Base-by-base conservation (phyloP, 2,888 invertebrate species). In the Cantharis rustica region DNA sequence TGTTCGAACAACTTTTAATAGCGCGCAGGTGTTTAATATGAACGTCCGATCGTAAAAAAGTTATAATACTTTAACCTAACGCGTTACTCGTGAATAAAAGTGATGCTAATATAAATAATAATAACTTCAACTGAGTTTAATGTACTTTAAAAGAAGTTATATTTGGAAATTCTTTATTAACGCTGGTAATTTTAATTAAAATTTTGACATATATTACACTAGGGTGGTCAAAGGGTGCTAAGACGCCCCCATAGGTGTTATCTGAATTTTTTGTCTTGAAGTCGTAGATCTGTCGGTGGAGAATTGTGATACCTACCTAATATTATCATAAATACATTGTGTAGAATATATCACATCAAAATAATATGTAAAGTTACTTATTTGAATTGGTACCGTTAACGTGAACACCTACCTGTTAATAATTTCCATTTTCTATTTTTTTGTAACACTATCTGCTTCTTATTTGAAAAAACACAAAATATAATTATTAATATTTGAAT, bases 31-130 rank as follows among this genome's bases (percentile, higher is more conserved):
- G 85, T 84, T 82, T 82, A 81, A 82, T 82, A 83, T 79, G 80
- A 79, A 78, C 83, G 84, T 83, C 72, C 82, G 80, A 83, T 82
- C 84, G 79, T 83, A 84, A 85, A 85, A 84, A 84, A 81, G 80
- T 84, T 82, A 81, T 83, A 84, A 85, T 83, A 83, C 84, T 84
- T 82, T 80, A 84, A 83, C 80, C 84, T 83, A 83, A 84, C 84
- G 84, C 84, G 82, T 84, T 83, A 83, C 84, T 83, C 81, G 82
- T 79, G 80, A 79, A 80, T 81, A 80, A 80, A 79, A 79, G 72
- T 82, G 82, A 82, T 84, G 84, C 83, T 84, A 84, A 83, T 84
- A 84, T 84, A 84, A 85, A 84, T 84, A 84, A 85, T 85, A 83
- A 84, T 79, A 47, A 47, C 83, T 81, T 79, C 80, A 82, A 83